These are phyloP conservation scores for Neosilurus hyrtlii DNA, from an alignment of 2,797 vertebrate species.

Conservation along the genomic window DNA sequence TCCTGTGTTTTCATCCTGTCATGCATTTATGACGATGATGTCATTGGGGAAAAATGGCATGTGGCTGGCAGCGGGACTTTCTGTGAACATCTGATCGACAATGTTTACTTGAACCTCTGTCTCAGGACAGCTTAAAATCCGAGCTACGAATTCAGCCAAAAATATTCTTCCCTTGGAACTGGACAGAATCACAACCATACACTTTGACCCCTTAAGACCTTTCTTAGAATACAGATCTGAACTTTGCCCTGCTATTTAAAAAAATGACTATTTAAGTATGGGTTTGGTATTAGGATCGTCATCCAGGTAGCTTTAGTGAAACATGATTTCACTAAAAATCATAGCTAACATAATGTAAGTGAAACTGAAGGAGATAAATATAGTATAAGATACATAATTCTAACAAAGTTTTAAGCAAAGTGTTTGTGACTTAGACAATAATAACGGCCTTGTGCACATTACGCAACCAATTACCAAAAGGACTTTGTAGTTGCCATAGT, in stretches of 20 bases:
- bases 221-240: not conserved
- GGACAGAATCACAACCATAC: not conserved
- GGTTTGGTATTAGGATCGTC: not conserved
- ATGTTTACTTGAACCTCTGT: too few relatives aligned
- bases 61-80: not conserved
- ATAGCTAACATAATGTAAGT: not conserved
- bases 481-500: not conserved
- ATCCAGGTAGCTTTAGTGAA: not conserved
- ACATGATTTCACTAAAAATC: not conserved
- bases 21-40: not conserved
- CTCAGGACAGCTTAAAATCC: too few relatives aligned
- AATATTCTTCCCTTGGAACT: not conserved
- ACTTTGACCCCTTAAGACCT: too few relatives aligned
- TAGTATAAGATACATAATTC: not conserved
- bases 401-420: not conserved
- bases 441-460: not conserved
- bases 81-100: constrained; percentile 1
- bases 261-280: not conserved
- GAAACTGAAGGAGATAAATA: not conserved
- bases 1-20: constrained; percentile 12
- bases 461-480: not conserved
- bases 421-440: not conserved
- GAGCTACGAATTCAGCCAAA: not conserved
- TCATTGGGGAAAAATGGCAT: constrained; percentile 1
- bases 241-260: not conserved